A percentile compares a stretch with the other conserved stretches of the same genome.
These are phyloP conservation scores for Rhyacophila evoluta DNA, from an alignment of 2,888 invertebrate species.

Conservation along the genomic window DNA sequence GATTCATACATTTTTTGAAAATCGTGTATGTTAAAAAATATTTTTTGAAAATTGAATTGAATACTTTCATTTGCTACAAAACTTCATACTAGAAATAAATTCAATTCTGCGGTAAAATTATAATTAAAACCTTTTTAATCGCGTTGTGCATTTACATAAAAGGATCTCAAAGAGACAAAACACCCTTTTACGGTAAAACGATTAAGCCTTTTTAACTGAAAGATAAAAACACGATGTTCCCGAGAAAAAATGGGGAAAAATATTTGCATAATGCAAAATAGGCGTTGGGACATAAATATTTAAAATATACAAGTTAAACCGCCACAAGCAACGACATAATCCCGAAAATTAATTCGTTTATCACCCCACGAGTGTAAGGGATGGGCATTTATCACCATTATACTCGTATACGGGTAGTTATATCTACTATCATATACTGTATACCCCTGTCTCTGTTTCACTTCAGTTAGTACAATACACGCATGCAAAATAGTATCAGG, in stretches of 20 bases:
- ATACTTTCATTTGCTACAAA: no score
- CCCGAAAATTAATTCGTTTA: conserved; percentile 55
- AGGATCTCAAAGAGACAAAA: conserved; percentile 22
- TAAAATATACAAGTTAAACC: conserved; percentile 53
- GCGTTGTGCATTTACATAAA: background rate
- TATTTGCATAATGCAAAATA: conserved; percentile 53
- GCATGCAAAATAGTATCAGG: conserved; percentile 51
- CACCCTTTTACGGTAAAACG: conserved; percentile 43
- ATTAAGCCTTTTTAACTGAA: conserved; percentile 51
- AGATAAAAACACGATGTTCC: conserved; percentile 47
- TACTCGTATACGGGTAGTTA: conserved; percentile 34
- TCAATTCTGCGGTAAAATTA: background rate
- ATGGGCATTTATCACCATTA: conserved; percentile 55
- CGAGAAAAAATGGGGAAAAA: conserved; percentile 45
- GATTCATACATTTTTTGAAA: no score
- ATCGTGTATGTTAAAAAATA: no score
- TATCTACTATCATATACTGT: conserved; percentile 37
- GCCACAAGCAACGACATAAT: conserved; percentile 55
- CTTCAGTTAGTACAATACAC: conserved; percentile 51
- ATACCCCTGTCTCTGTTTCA: conserved; percentile 46
- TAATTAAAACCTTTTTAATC: conserved; percentile 24
- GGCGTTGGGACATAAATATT: conserved; percentile 53
- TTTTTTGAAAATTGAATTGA: no score
- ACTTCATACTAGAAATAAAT: no score
- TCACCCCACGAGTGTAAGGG: conserved; percentile 51